Evolutionary conservation across 2,797 vertebrate genomes (phyloP).

Genomic region (Psittacula derbiana): DNA sequence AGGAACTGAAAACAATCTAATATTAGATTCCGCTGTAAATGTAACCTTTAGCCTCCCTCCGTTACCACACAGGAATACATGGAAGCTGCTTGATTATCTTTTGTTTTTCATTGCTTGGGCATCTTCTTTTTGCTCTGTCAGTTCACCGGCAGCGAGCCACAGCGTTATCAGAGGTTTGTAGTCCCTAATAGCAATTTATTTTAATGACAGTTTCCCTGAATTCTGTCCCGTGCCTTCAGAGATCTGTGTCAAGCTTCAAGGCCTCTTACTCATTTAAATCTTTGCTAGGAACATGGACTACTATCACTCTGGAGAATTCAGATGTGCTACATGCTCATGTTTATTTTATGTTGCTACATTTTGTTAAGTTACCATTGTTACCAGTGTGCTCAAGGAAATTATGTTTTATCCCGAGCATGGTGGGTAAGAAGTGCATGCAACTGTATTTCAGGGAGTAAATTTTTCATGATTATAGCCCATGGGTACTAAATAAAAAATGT

Average conservation of each 20-base stretch:
- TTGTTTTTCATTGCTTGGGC: not conserved
- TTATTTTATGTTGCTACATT: conserved; percentile 27
- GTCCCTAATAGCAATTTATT: not conserved
- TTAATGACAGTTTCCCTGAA: not conserved
- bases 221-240: not conserved
- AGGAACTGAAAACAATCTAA: not conserved
- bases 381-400: conserved; percentile 45
- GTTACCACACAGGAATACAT: not conserved
- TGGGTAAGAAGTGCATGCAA: conserved; percentile 50
- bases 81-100: not conserved
- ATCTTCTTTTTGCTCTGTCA: not conserved
- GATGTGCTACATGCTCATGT: conserved; percentile 4
- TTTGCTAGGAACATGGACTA: not conserved
- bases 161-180: not conserved
- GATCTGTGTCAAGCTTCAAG: not conserved
- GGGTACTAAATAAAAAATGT: conserved; percentile 72
- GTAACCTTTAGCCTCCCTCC: not conserved
- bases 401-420: conserved; percentile 35
- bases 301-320: not conserved
- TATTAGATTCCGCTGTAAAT: not conserved
- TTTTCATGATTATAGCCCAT: conserved; percentile 61
- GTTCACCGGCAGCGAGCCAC: not conserved
- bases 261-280: not conserved
- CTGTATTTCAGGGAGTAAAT: conserved; percentile 63
- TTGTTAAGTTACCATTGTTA: conserved; percentile 29